Base-by-base conservation (phyloP, 2,113 vertebrate genomes). In the Notarius lentiginosus region DNA sequence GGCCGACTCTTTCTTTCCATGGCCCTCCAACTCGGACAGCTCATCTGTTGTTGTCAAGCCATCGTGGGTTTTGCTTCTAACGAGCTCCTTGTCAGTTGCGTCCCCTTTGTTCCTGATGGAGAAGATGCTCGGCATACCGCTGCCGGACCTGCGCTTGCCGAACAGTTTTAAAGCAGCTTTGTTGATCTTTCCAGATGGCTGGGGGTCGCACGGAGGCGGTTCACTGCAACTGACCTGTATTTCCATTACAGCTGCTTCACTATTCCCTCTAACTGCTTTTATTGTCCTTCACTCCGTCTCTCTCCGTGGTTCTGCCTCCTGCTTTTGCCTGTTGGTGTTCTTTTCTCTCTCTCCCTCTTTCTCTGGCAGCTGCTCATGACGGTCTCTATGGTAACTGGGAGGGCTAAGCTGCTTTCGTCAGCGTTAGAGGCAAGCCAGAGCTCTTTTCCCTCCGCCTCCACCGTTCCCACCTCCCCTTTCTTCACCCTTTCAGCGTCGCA, bases 81-180 rank as follows among this genome's bases (percentile, higher is more conserved):
- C 94, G 83, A 98, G 94, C 82, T 97, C 96, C 84, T 95, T 94
- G 73, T 94, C 92, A 81, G 92, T 89, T 88, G 92, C 92, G 7
- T 96, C 95, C 86, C 95, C 97, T 96, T 97, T 97, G 96, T 96
- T 96, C 93, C 95, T 95, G 93, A 99, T 95, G 89, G 97, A 97
- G 91, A 99, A 99, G 93, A 99, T 97, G 95, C 96, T 96, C 79
- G 97, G 96, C 96, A 99, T 95, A 89, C 96, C 94, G 14, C 94
- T 93, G 92, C 96, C 96, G 4, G 97, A 93, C 92, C 95, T 96
- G 82, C 97, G 96, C 91, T 96, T 97, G 91, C 96, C 96, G 88
- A 99, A 99, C 90, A 99, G 94, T 93, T 99, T 99, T 94, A 99
- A 98, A 84, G 98, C 97, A 5, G 98, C 97, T 94, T 96, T 99